Conservation (phyloP, 2,888 invertebrate genomes). For the Hydroisotoma schaefferi region DNA sequence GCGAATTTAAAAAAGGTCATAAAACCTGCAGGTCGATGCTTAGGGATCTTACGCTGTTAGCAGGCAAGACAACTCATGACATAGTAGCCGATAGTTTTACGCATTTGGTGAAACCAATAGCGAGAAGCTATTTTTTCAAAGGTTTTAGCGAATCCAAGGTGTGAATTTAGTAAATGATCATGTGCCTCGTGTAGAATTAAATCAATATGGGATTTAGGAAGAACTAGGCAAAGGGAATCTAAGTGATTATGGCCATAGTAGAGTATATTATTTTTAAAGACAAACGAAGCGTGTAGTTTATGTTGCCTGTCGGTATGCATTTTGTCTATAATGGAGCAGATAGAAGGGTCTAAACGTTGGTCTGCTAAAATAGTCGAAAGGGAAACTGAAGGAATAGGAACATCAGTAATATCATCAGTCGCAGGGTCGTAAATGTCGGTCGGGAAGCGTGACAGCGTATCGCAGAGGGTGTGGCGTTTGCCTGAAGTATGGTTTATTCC, state of each 20-base stretch:
- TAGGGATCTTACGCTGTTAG: neutral
- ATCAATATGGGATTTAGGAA: neutral
- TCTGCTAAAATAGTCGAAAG: neutral
- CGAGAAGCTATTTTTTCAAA: neutral
- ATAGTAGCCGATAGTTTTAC: neutral
- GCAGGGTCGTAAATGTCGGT: neutral
- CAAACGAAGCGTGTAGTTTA: neutral
- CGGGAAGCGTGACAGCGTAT: neutral
- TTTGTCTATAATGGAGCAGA: neutral
- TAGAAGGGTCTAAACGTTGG: neutral
- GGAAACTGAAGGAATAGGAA: neutral
- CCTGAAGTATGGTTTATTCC: neutral
- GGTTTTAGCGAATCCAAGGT: constrained; percentile 4
- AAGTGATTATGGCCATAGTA: neutral
- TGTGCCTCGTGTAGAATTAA: constrained; percentile 4
- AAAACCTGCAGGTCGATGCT: neutral
- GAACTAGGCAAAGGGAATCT: neutral
- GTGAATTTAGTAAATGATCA: neutral
- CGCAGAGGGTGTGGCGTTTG: neutral
- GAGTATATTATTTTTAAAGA: neutral
- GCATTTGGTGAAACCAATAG: neutral
- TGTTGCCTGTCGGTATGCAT: neutral
- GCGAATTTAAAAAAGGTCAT: neutral
- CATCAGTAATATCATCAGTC: neutral
- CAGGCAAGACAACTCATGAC: neutral